phyloP scores from a whole-genome alignment of 2,113 vertebrate species.

The Fulica atra region DNA sequence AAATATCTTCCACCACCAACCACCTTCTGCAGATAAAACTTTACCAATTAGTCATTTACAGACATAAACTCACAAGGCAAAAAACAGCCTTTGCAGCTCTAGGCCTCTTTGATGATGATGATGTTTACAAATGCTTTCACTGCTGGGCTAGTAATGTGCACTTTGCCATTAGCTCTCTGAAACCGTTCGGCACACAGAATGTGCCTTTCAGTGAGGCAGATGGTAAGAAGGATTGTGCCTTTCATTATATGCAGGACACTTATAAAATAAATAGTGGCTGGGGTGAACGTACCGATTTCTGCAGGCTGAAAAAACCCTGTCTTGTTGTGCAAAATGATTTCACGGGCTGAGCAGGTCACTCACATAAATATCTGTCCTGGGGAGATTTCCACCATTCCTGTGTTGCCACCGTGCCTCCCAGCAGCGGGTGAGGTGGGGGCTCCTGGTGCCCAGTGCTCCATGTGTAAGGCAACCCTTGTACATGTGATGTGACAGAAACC shows the following conservation, averaged over 20 bases:
- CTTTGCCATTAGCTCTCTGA: constrained; percentile 69
- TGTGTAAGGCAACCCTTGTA: background rate
- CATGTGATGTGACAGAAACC: background rate
- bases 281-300: background rate
- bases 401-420: background rate
- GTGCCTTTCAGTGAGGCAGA: constrained; percentile 58
- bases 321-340: background rate
- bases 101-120: constrained; percentile 68
- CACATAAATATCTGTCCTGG: background rate
- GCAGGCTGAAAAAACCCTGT: constrained; percentile 22
- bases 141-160: constrained; percentile 63
- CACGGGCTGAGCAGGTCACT: constrained; percentile 1
- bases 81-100: constrained; percentile 66
- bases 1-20: constrained; percentile 70
- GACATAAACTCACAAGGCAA: constrained; percentile 71
- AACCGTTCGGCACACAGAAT: constrained; percentile 40
- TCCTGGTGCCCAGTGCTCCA: background rate
- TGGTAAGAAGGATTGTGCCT: constrained; percentile 68
- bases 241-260: constrained; percentile 58
- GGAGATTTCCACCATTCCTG: background rate
- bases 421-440: background rate
- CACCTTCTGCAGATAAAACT: constrained; percentile 75
- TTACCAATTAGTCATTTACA: constrained; percentile 75
- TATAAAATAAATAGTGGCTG: constrained; percentile 67
- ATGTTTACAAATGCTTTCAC: constrained; percentile 74